Evolutionary conservation across 1,140 invertebrate genomes (phyloP), one percentile per base, ranked within the genome.

Genomic region (Trypoxylus dichotomus): DNA sequence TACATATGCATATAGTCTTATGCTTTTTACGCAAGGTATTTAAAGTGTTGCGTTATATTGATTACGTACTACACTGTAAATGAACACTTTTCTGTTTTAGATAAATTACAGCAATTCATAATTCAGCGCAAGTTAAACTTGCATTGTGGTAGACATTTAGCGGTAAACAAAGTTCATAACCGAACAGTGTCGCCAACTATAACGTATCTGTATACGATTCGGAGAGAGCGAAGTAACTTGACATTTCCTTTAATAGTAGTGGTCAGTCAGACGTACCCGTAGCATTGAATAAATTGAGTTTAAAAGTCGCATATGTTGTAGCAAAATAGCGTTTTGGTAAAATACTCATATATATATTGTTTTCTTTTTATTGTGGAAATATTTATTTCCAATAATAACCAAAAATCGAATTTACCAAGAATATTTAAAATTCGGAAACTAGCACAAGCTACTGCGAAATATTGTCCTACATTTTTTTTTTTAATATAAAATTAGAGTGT

Each of bases 181-280:
- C n/a, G 27, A 68, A 13, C 60, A 68, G 8, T 68, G 60, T 15
- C 60, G 60, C 60, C 60, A 68, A 68, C 27, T 68, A 21, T 27
- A 60, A 15, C 58, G 21, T n/a, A n/a, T n/a, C n/a, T n/a, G n/a
- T n/a, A 32, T 68, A 68, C 27, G 27, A 21, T 47, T 76, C 75
- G 54, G 29, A 32, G 32, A 7, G 2, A 76, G 54, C 63, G 75
- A 76, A 76, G 75, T 24, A 76, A 76, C 75, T 76, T 60, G 75
- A 54, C 75, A 54, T 76, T 27, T 60, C 75, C 75, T 54, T 76
- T 54, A 76, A 76, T 41, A 58, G 24, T 29, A 42, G 43, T 76
- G 11, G 75, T 25, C 54, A 60, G 58, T 63, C 47, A 41, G 73
- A 25, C n/a, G 41, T 13, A 32, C 19, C 58, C 10, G 54, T 32